Evolutionary conservation across 2,113 vertebrate species (phyloP).

Genomic region (Cavia porcellus): DNA sequence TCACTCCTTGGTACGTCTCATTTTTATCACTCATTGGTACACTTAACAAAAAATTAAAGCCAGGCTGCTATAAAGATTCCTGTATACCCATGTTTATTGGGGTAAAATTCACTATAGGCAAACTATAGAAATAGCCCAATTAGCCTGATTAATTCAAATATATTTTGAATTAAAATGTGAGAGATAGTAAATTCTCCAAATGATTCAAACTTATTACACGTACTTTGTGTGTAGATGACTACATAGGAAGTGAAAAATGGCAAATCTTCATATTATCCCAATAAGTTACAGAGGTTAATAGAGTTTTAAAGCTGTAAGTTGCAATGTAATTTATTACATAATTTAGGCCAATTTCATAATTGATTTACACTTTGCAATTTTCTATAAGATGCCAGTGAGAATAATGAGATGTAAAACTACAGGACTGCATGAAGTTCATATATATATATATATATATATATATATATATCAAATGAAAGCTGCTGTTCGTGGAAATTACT

Average conservation of each 20-base stretch:
- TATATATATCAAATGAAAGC: conserved; percentile 57
- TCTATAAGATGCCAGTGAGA: conserved; percentile 61
- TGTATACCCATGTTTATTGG: no score
- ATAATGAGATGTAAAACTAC: conserved; percentile 72
- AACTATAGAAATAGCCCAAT: background rate
- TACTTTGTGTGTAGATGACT: background rate
- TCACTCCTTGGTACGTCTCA: background rate
- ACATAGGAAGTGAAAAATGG: background rate
- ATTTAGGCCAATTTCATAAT: conserved; percentile 65
- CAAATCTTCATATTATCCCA: background rate
- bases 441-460: background rate
- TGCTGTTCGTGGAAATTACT: conserved; percentile 47
- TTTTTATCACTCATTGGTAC: background rate
- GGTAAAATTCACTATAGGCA: background rate
- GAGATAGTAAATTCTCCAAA: background rate
- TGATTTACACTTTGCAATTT: conserved; percentile 73
- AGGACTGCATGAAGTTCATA: conserved; percentile 33
- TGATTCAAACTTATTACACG: background rate
- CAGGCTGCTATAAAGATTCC: background rate
- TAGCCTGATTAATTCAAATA: background rate
- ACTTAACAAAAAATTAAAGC: background rate
- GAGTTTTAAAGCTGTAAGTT: conserved; percentile 45
- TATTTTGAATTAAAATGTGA: background rate
- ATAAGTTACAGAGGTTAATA: conserved; percentile 40
- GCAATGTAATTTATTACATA: conserved; percentile 71